Conservation (phyloP, 2,797 vertebrate species). For the Zalophus californianus region DNA sequence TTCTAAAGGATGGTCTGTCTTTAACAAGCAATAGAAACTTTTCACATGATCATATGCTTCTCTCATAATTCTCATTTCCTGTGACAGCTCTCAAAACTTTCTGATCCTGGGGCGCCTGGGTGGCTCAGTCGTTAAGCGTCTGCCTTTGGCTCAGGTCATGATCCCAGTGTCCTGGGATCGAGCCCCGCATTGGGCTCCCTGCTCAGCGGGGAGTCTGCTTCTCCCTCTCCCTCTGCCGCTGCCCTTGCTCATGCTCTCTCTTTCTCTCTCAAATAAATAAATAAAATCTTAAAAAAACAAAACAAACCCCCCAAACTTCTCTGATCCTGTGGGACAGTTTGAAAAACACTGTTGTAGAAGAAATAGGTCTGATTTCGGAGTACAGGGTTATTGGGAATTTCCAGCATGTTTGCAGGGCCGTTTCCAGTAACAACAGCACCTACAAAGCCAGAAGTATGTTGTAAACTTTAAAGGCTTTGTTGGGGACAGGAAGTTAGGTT, state of each 20-base stretch:
- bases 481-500: background rate
- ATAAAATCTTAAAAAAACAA: too few species aligned
- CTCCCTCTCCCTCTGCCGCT: too few species aligned
- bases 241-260: too few species aligned
- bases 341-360: background rate
- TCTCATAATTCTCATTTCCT: background rate
- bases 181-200: too few species aligned
- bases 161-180: background rate
- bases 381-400: background rate
- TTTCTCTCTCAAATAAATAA: too few species aligned
- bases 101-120: background rate
- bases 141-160: background rate
- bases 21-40: slow-evolving; percentile 7
- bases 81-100: background rate
- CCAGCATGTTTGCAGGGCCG: background rate
- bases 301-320: background rate
- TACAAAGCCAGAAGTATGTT: background rate
- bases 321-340: background rate
- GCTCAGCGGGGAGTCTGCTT: too few species aligned
- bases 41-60: background rate
- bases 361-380: background rate
- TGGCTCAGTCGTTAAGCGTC: background rate
- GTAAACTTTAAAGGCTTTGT: slow-evolving; percentile 5
- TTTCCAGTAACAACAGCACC: background rate
- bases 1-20: background rate